Conservation (phyloP, 2,888 invertebrate genomes). For the Andrena camellia region DNA sequence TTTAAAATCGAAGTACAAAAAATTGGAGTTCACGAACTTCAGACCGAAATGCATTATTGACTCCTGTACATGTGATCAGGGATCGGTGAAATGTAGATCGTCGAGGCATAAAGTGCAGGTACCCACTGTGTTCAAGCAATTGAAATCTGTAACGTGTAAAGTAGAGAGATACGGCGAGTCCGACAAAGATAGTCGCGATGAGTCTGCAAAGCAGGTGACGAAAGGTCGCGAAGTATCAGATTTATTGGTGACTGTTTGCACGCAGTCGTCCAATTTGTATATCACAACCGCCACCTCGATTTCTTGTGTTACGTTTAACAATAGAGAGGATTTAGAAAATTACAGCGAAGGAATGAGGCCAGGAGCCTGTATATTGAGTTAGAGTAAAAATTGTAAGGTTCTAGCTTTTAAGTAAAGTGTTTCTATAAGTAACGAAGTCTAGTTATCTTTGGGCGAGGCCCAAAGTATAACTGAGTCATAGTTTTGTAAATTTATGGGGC, state of each 20-base stretch:
- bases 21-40: slow-evolving; percentile 18
- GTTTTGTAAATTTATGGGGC: slow-evolving; percentile 15
- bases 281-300: slow-evolving; percentile 52
- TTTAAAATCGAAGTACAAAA: slow-evolving; percentile 39
- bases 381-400: background rate
- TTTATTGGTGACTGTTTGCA: slow-evolving; percentile 26
- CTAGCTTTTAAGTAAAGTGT: slow-evolving; percentile 24
- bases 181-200: background rate
- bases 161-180: background rate
- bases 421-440: slow-evolving; percentile 4
- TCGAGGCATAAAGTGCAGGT: slow-evolving; percentile 20
- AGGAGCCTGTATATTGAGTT: slow-evolving; percentile 41
- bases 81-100: background rate
- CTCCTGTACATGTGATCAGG: background rate
- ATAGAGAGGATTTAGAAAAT: background rate
- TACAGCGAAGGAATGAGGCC: background rate
- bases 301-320: slow-evolving; percentile 12
- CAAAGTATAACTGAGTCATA: slow-evolving; percentile 2
- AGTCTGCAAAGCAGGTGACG: background rate
- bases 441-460: background rate
- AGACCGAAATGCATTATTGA: slow-evolving; percentile 22
- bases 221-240: background rate
- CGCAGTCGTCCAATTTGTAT: slow-evolving; percentile 54
- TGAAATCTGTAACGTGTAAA: slow-evolving; percentile 8
- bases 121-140: slow-evolving; percentile 31